Evolutionary conservation across 2,113 vertebrate species (phyloP), one percentile per base, ranked within the genome.

Genomic region (Charadrius vociferus): DNA sequence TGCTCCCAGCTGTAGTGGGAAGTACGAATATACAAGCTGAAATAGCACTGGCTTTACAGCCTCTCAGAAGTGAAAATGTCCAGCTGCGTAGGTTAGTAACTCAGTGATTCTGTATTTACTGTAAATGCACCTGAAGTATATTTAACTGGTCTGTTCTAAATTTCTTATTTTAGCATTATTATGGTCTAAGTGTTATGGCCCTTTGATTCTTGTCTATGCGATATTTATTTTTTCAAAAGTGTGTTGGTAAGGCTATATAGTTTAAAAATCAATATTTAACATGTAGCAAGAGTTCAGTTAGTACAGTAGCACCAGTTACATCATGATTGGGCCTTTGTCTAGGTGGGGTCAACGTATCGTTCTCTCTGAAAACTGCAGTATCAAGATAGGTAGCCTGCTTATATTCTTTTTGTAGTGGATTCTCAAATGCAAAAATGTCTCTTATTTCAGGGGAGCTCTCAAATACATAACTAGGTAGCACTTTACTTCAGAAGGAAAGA

Each of bases 61-160:
- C 99, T 2, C 97, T 99, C 52, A 97, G 98, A 87, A 99, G 96
- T 92, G 99, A 99, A 97, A 99, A 99, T 18, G 91, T 95, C 23
- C 98, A 98, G 77, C 98, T 99, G 59, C 98, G 98, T 92, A 99
- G 99, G 99, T 99, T 87, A 93, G 92, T 86, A 61, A 5, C 32
- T 43, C 71, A 21, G 22, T 4, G 30, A 29, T 56, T 43, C 63
- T 70, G 10, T 41, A 41, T 19, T 26, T 23, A 3, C 47, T 71
- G 52, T 59, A 50, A 1, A 11, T 23, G 41, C 0, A 0, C 32
- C 67, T 15, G 2, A 12, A 52, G 27, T 65, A 29, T 21, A 37
- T 34, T 14, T 11, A 26, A 13, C 55, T 73, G 62, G 0, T 36
- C 29, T 88, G 27, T 14, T 59, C 58, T 67, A 7, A 52, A 67